These are phyloP conservation scores for Mimumesa dahlbomi DNA, from an alignment of 2,888 invertebrate genomes.

Conservation along the genomic window DNA sequence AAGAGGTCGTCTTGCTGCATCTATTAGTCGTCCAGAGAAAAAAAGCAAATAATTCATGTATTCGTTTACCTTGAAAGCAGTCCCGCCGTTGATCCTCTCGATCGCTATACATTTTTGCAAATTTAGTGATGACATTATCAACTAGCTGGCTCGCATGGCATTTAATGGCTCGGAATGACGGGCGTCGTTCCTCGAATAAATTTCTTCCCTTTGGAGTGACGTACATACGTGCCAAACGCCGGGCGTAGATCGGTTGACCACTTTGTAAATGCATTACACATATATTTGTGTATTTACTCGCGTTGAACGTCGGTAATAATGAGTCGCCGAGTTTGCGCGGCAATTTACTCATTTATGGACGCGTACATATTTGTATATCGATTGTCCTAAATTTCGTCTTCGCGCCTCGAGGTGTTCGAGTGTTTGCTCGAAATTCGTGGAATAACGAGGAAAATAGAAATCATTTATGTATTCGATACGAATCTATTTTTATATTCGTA, in stretches of 20 bases:
- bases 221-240: conserved; percentile 25
- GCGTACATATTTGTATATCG: conserved; percentile 48
- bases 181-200: conserved; percentile 24
- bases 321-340: conserved; percentile 47
- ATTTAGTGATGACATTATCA: conserved; percentile 46
- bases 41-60: conserved; percentile 14
- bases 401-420: too few relatives aligned
- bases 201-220: conserved; percentile 22
- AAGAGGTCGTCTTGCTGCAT: not conserved
- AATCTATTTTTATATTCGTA: too few relatives aligned
- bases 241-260: conserved; percentile 13
- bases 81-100: conserved; percentile 12
- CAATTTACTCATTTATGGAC: conserved; percentile 56
- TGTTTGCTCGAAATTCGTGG: too few relatives aligned
- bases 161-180: conserved; percentile 36
- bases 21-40: not conserved
- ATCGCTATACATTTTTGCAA: conserved; percentile 37
- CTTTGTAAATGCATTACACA: conserved; percentile 16
- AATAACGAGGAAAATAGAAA: too few relatives aligned
- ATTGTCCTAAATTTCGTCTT: conserved; percentile 34
- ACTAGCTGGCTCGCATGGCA: conserved; percentile 15
- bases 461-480: too few relatives aligned
- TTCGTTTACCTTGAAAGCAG: conserved; percentile 12
- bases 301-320: conserved; percentile 34
- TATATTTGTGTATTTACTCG: conserved; percentile 22